Conservation (phyloP, 2,113 vertebrate species). For the Gallinago jamesoni region DNA sequence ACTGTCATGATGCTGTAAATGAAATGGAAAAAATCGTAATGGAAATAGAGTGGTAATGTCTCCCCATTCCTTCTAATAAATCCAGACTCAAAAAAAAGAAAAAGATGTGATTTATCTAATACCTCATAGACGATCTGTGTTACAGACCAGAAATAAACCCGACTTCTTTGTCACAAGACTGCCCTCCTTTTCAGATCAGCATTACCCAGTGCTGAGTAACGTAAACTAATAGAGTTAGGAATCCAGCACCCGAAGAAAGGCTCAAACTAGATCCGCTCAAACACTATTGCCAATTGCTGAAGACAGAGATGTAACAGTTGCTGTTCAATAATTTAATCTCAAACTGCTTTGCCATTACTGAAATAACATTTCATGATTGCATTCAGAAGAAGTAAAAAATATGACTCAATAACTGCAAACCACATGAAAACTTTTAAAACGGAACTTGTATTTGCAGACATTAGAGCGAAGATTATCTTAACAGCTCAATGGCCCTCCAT, state of each 20-base stretch:
- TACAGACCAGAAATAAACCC: not conserved
- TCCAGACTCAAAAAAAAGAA: not conserved
- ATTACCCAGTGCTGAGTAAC: not conserved
- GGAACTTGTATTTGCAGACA: not conserved
- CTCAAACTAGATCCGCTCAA: not conserved
- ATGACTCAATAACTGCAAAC: constrained; percentile 1
- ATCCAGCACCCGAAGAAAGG: not conserved
- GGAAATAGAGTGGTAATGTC: not conserved
- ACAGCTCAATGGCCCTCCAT: constrained; percentile 18
- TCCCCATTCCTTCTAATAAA: not conserved
- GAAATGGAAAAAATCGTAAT: not conserved
- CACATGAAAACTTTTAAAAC: not conserved
- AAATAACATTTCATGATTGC: not conserved
- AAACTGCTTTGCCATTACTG: not conserved
- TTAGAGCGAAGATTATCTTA: not conserved
- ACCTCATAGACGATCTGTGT: not conserved
- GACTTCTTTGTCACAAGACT: not conserved
- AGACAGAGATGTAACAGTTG: not conserved
- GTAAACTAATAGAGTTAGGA: not conserved
- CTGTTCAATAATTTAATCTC: not conserved
- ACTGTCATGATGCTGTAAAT: not conserved
- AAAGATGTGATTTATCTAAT: not conserved
- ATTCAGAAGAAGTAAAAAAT: constrained; percentile 5
- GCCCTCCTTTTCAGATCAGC: not conserved
- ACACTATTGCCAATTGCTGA: not conserved